Base-by-base conservation (phyloP, 2,888 invertebrate genomes). In the Dromius quadrimaculatus region DNA sequence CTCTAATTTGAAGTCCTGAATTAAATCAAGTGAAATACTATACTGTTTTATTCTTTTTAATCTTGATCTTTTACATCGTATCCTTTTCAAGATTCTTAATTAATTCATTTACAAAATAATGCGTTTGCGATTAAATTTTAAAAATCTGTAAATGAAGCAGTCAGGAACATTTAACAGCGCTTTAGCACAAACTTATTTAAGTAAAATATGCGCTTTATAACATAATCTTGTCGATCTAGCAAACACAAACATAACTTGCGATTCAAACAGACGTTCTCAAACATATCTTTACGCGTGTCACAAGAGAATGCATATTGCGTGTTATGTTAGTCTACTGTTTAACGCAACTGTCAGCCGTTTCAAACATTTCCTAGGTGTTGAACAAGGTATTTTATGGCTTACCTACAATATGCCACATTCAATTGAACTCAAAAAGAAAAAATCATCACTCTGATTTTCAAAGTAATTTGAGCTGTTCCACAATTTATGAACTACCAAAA, bases 241-340 rank as follows among this genome's bases (percentile, higher is more conserved):
- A 45, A 45, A 19, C 47, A 20, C 54, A 38, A 4, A 19, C 36
- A 65, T 65, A 66, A 54, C 23, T 57, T 66, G 54, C 41, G 66
- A 41, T 54, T 57, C 38, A 54, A 41, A 66, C 23, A 38, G 66
- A 15, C 66, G 22, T 41, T 23, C 50, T 54, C 54, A 36, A 54
- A 54, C 66, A 66, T 66, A 66, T 66, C 57, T 66, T 23, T 28
- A 36, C 66, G 66, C 50, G 54, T 66, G 66, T 66, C 66, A 54
- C 22, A 23, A 15, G 32, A 41, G 66, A 47, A 66, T 66, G 66
- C 57, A 38, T 17, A 17, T 17, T 34, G 41, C 65, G 32, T 54
- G 66, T 54, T n/a, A n/a, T n/a, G n/a, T 43, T 4, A 17, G 34
- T 50, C 45, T 38, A 59, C 59, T 23, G 57, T 59, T 59, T n/a